phyloP scores from a whole-genome alignment of 30 jellyfish, hydroid and myxozoan species.

The Aurelia aurita complex sp. Pacific region DNA sequence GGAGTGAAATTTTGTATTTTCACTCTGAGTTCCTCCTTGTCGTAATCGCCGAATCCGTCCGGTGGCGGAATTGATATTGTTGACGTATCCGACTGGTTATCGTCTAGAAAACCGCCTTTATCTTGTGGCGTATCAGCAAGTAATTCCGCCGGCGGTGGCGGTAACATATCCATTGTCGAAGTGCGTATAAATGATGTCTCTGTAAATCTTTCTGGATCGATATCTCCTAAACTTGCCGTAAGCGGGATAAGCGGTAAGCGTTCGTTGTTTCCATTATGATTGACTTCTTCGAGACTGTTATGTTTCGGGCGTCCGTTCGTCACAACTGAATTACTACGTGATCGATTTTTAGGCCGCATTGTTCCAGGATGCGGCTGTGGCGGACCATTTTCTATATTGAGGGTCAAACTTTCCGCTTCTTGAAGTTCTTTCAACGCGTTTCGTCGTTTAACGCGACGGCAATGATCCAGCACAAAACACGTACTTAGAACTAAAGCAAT shows the following conservation, averaged over 20 bases:
- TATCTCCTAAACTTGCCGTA: conserved; percentile 24
- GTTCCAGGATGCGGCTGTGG: conserved; percentile 34
- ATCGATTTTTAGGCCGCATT: conserved; percentile 43
- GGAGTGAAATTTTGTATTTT: conserved; percentile 10
- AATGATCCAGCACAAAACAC: conserved; percentile 86
- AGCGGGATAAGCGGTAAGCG: conserved; percentile 55
- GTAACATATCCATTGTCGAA: conserved; percentile 50
- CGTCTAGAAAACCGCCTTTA: conserved; percentile 35
- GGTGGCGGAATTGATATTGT: conserved; percentile 85
- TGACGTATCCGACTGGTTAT: conserved; percentile 60
- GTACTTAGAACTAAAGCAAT: conserved; percentile 78
- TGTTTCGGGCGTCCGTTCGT: conserved; percentile 52
- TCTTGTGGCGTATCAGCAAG: conserved; percentile 67
- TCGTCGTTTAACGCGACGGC: conserved; percentile 74
- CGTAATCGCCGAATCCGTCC: conserved; percentile 60
- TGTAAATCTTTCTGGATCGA: neutral
- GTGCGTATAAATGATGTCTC: conserved; percentile 49
- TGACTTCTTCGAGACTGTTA: conserved; percentile 49
- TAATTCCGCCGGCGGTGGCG: conserved; percentile 92
- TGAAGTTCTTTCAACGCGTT: conserved; percentile 35
- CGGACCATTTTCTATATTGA: conserved; percentile 54
- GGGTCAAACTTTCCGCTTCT: conserved; percentile 28
- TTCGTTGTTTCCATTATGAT: conserved; percentile 39
- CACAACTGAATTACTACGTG: conserved; percentile 29
- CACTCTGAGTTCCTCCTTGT: neutral